Evolutionary conservation across 92 coral and sea anemone species (phyloP), one percentile per base, ranked within the genome.

Genomic region (Siderastrea radians): DNA sequence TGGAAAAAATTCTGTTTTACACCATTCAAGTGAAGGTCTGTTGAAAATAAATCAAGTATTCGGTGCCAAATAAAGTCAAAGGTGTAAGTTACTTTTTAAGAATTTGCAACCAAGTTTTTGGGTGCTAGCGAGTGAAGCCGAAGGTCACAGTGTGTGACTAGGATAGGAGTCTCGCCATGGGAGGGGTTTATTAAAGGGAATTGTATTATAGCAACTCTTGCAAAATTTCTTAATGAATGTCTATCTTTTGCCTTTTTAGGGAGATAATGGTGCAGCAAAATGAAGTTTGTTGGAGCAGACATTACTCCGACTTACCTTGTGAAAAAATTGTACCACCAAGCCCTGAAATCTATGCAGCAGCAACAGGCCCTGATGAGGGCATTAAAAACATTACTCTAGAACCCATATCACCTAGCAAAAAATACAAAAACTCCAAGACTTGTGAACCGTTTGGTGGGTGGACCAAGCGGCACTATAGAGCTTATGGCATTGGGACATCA

Each of bases 301-400:
- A 75, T 38, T 90, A 75, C 83, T 43, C 70, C 16, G 88, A 87
- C 17, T 92, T 98, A 43, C 98, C 98, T 51, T 78, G 95, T 57
- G 94, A 91, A 6, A 86, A 17, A 44, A 91, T 98, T 50, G 81
- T 88, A 7, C 86, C 96, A 45, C 88, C 94, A 72, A 82, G 76
- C 14, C 63, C 71, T 71, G 89, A 87, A 55, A 72, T 93, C n/a
- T 84, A 85, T 49, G 94, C 92, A 1, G 98, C 98, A 12, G 94
- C 96, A 38, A 98, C 99, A 68, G 99, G 99, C 1, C 99, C 99
- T 9, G 98, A 86, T 16, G 98, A 94, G 12, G 99, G 99, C 4
- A 83, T 93, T 59, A 84, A 86, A 47, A 91, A 88, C 78, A 89
- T 98, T 4, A 70, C 72, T 45, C 68, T 93, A 3, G 77, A 74